Conservation (phyloP, 2,113 vertebrate genomes). For the Poecile atricapillus region DNA sequence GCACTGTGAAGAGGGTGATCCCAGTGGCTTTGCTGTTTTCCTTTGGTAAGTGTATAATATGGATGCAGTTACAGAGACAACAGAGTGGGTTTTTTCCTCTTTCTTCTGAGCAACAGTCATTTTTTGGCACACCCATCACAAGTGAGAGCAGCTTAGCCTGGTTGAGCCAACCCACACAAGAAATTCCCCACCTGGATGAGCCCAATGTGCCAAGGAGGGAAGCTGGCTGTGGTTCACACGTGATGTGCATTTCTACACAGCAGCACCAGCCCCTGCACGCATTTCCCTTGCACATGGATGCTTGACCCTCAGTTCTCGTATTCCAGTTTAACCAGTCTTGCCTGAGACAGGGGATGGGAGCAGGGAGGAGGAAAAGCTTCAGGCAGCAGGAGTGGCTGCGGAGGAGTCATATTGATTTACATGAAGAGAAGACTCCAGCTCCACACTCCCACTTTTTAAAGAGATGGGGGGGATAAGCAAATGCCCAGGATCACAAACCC, state of each 20-base stretch:
- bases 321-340: not conserved
- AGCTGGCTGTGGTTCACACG: not conserved
- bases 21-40: not conserved
- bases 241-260: not conserved
- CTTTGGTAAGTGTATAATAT: not conserved
- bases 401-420: not conserved
- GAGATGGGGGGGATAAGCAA: not conserved
- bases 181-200: not conserved
- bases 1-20: fast-evolving
- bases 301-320: not conserved
- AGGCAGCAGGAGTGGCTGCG: not conserved
- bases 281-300: not conserved
- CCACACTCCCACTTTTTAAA: not conserved
- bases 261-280: fast-evolving
- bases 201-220: fast-evolving
- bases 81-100: not conserved
- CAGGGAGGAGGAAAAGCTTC: not conserved
- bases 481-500: not conserved
- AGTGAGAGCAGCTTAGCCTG: not conserved
- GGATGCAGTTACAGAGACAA: not conserved
- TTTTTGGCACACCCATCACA: not conserved
- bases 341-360: not conserved
- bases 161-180: not conserved
- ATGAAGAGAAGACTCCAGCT: not conserved
- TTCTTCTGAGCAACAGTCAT: not conserved